A percentile compares a stretch with the other conserved stretches of the same genome.
These are phyloP conservation scores for Lasioglossum albipes DNA, from an alignment of 1,140 invertebrate genomes.

Conservation along the genomic window DNA sequence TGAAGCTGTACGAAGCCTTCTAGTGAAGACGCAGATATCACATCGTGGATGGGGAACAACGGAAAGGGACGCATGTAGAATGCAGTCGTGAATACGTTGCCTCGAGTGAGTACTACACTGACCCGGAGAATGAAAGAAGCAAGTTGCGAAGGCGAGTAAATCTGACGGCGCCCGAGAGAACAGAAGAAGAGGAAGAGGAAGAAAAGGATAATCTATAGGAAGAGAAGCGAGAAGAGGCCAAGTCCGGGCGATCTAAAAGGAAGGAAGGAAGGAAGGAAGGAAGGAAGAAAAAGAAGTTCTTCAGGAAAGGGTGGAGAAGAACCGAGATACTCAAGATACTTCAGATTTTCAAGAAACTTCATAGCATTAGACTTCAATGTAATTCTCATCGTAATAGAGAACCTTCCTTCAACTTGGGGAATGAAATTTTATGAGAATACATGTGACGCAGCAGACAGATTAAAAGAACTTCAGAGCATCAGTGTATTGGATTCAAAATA, in stretches of 20 bases:
- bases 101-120: slow-evolving; percentile 30
- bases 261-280: slow-evolving; percentile 15
- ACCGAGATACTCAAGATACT: slow-evolving; percentile 54
- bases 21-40: not conserved
- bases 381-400: not conserved
- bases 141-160: slow-evolving; percentile 49
- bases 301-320: slow-evolving; percentile 51
- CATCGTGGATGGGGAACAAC: slow-evolving; percentile 42
- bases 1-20: slow-evolving; percentile 9
- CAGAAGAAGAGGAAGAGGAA: slow-evolving; percentile 31
- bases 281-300: slow-evolving; percentile 32
- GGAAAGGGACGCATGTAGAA: slow-evolving; percentile 37
- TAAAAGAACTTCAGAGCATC: no score
- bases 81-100: slow-evolving; percentile 34
- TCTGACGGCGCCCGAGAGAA: slow-evolving; percentile 44
- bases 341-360: slow-evolving; percentile 21
- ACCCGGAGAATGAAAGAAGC: slow-evolving; percentile 29
- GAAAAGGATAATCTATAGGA: slow-evolving; percentile 26
- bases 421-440: not conserved
- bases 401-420: not conserved
- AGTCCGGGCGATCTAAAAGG: slow-evolving; percentile 28
- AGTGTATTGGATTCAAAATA: no score
- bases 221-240: slow-evolving; percentile 29
- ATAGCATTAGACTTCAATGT: not conserved
- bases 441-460: no score